Evolutionary conservation across 2,797 vertebrate species (phyloP).

Genomic region (Eulemur rubriventer): DNA sequence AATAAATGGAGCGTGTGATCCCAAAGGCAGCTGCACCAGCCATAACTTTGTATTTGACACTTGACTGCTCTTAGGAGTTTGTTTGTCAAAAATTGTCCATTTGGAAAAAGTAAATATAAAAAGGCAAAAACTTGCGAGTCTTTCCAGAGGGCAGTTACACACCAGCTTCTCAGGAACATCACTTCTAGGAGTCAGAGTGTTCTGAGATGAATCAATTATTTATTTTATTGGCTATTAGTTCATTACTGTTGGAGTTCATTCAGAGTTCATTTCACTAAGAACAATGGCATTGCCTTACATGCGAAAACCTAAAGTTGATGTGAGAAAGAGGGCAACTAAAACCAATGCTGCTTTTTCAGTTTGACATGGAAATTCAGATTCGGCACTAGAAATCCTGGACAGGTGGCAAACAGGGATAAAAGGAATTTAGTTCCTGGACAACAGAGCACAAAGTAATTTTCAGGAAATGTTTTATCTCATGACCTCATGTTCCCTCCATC

Average conservation of each 20-base stretch:
- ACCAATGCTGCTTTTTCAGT: neutral
- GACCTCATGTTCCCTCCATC: neutral
- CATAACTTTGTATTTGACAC: conserved; percentile 78
- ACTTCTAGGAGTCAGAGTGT: neutral
- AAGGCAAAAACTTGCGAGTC: conserved; percentile 38
- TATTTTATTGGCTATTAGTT: neutral
- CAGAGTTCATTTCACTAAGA: neutral
- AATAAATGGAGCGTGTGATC: conserved; percentile 78
- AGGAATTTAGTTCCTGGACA: neutral
- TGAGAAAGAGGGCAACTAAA: neutral
- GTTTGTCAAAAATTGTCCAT: conserved; percentile 71
- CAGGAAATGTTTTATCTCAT: neutral
- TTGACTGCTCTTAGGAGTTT: conserved; percentile 75
- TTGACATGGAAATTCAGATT: neutral
- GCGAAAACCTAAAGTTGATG: neutral
- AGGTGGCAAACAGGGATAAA: neutral
- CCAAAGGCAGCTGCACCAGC: conserved; percentile 72
- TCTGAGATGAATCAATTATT: conserved; percentile 23
- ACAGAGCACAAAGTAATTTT: neutral
- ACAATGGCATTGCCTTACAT: neutral
- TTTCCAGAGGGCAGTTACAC: neutral
- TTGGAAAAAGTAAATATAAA: conserved; percentile 39
- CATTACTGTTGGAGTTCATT: neutral
- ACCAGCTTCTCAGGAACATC: neutral
- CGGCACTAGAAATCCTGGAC: neutral